A percentile compares a stretch with the other conserved stretches of the same genome.
phyloP scores from a whole-genome alignment of 2,888 invertebrate genomes.

The Helleia helle region DNA sequence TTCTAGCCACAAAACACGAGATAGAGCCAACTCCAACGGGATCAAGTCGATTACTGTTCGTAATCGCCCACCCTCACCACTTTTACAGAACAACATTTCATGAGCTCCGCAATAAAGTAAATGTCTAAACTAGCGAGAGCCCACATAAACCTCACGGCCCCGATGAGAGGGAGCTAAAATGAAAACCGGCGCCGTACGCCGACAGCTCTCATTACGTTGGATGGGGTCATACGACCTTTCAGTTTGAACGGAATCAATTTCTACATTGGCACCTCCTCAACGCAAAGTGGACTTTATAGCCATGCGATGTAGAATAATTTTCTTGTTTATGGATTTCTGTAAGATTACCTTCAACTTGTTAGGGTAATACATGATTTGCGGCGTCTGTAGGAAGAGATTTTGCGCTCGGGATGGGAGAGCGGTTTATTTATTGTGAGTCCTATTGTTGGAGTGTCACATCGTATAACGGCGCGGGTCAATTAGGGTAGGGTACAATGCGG shows the following conservation, averaged over 20 bases:
- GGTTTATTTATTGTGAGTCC: conserved; percentile 12
- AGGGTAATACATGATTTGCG: conserved; percentile 65
- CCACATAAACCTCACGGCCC: conserved; percentile 18
- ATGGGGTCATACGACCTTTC: conserved; percentile 46
- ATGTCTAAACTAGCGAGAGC: conserved; percentile 31
- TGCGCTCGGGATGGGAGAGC: conserved; percentile 11
- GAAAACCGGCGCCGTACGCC: conserved; percentile 29
- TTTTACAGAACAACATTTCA: conserved; percentile 38
- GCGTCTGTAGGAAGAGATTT: conserved; percentile 26
- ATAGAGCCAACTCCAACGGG: conserved; percentile 57
- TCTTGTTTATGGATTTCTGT: conserved; percentile 33
- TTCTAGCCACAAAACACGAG: no score
- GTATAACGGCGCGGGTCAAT: conserved; percentile 2
- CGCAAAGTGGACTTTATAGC: conserved; percentile 28
- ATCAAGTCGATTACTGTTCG: conserved; percentile 64
- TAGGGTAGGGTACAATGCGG: conserved; percentile 13
- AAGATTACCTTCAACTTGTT: conserved; percentile 45
- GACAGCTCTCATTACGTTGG: conserved; percentile 26
- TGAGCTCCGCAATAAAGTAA: conserved; percentile 29
- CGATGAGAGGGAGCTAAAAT: conserved; percentile 27
- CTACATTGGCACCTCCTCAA: conserved; percentile 43
- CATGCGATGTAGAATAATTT: conserved; percentile 45
- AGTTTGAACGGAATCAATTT: conserved; percentile 60
- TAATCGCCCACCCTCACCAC: conserved; percentile 55
- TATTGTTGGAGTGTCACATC: conserved; percentile 24